Conservation (phyloP, 2,113 vertebrate genomes). For the Tor tambroides region DNA sequence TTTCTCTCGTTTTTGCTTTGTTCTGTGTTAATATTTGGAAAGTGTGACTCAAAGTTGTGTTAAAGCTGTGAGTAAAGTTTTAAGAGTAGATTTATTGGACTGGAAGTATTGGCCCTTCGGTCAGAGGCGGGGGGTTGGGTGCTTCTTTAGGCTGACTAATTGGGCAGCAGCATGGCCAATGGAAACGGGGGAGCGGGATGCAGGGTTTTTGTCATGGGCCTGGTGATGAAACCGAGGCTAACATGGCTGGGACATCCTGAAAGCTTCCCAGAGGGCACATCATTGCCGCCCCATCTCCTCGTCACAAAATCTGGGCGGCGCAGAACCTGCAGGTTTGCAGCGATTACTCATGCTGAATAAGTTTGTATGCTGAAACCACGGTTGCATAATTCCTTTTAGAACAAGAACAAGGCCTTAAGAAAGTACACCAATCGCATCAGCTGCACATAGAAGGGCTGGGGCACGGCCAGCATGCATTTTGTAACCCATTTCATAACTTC, state of each 20-base stretch:
- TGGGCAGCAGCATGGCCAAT: slow-evolving; percentile 29
- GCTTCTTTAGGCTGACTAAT: slow-evolving; percentile 41
- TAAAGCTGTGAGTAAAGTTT: slow-evolving; percentile 44
- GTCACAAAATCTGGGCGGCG: slow-evolving; percentile 53
- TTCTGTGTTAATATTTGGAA: slow-evolving; percentile 43
- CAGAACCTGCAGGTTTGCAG: slow-evolving; percentile 51
- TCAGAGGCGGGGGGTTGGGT: slow-evolving; percentile 20
- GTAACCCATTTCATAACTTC: slow-evolving; percentile 48
- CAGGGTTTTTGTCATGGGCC: slow-evolving; percentile 22
- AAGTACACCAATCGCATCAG: slow-evolving; percentile 21
- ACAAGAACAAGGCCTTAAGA: slow-evolving; percentile 33
- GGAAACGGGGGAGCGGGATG: slow-evolving; percentile 24
- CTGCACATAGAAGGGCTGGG: neutral
- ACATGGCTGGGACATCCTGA: slow-evolving; percentile 58
- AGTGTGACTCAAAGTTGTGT: slow-evolving; percentile 46
- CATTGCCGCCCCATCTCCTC: slow-evolving; percentile 57
- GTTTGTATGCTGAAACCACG: slow-evolving; percentile 48
- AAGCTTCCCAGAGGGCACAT: slow-evolving; percentile 50
- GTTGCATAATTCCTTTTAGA: slow-evolving; percentile 51
- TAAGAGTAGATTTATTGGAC: slow-evolving; percentile 55
- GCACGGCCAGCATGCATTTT: slow-evolving; percentile 37
- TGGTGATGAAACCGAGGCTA: slow-evolving; percentile 50
- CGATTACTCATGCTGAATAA: slow-evolving; percentile 59
- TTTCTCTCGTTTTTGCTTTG: neutral
- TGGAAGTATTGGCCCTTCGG: slow-evolving; percentile 53